Percentiles rank a stretch among this genome's conserved stretches.
Evolutionary conservation across 2,888 invertebrate genomes (phyloP).

Genomic region (Chamaedrilus cognettii): DNA sequence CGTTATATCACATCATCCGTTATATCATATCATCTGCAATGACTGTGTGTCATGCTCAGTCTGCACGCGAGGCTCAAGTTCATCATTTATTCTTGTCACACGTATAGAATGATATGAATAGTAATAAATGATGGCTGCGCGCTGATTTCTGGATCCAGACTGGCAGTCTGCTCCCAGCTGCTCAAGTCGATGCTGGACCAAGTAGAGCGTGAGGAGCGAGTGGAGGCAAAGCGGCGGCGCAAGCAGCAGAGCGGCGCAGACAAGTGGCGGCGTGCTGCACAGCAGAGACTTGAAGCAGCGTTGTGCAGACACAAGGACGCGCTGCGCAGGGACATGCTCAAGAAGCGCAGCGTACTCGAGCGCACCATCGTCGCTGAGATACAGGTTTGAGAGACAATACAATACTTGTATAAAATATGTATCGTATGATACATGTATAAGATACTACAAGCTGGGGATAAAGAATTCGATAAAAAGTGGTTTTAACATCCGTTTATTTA

Average conservation of each 20-base stretch:
- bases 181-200: slow-evolving; percentile 52
- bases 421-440: no score
- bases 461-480: neutral
- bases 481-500: no score
- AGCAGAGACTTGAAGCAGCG: slow-evolving; percentile 71
- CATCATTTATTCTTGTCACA: no score
- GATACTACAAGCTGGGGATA: neutral
- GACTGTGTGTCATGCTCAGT: no score
- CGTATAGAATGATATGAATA: no score
- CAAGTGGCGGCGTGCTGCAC: slow-evolving; percentile 64
- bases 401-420: no score
- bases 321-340: slow-evolving; percentile 89
- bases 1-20: no score
- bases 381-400: slow-evolving; percentile 65
- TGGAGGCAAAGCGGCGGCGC: slow-evolving; percentile 42
- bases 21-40: no score
- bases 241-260: slow-evolving; percentile 58
- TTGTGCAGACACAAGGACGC: slow-evolving; percentile 87
- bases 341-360: slow-evolving; percentile 79
- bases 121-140: no score
- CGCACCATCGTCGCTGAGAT: slow-evolving; percentile 78
- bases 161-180: slow-evolving; percentile 54
- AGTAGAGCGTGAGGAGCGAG: slow-evolving; percentile 58
- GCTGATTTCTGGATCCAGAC: no score
- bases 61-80: no score